Conservation (phyloP, 2,888 invertebrate genomes). For the Spisula solida region DNA sequence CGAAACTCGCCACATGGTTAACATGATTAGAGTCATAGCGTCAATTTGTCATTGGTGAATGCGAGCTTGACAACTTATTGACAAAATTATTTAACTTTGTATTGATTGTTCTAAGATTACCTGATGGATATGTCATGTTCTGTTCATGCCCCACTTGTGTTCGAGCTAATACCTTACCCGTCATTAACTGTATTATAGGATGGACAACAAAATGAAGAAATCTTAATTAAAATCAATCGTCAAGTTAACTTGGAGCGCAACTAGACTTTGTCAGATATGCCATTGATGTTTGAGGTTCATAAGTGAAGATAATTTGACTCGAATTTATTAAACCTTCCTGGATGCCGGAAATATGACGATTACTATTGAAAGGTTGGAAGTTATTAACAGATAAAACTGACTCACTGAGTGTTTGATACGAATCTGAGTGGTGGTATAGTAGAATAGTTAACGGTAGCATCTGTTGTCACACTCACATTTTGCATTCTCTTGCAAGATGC, state of each 20-base stretch:
- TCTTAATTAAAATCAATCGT: constrained; percentile 21
- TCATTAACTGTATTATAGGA: not conserved
- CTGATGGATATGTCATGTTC: constrained; percentile 38
- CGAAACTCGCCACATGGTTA: too few species aligned
- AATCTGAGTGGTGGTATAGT: too few species aligned
- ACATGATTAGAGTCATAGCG: not conserved
- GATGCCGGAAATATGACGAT: too few species aligned
- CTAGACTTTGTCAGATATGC: not conserved
- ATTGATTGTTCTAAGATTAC: constrained; percentile 9
- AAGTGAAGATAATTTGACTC: not conserved
- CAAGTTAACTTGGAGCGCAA: not conserved
- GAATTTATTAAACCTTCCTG: not conserved
- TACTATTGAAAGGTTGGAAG: too few species aligned
- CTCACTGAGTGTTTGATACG: too few species aligned
- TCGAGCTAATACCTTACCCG: not conserved
- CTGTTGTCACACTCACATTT: too few species aligned
- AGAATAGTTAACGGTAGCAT: too few species aligned
- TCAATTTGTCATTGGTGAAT: not conserved
- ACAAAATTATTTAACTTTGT: not conserved
- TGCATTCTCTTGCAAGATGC: too few species aligned
- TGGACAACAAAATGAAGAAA: not conserved
- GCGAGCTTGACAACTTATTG: not conserved
- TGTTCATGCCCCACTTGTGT: constrained; percentile 29
- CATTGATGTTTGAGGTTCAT: not conserved
- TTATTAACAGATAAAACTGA: too few species aligned